Conservation (phyloP, 1,140 invertebrate genomes). For the Cydia splendana region DNA sequence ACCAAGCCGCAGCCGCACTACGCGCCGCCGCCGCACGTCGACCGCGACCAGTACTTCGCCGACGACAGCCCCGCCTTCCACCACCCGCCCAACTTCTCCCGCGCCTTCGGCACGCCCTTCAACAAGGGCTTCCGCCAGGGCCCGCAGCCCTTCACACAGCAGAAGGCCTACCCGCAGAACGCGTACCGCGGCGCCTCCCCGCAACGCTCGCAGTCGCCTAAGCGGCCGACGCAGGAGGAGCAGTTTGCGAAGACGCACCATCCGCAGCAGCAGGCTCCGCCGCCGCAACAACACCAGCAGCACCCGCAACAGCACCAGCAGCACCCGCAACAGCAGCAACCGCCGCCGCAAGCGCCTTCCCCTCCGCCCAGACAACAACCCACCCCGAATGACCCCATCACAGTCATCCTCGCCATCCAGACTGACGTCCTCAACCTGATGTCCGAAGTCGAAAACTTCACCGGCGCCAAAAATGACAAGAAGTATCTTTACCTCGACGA, state of each 20-base stretch:
- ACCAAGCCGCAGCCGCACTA: constrained; percentile 58
- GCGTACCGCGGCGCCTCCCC: constrained; percentile 67
- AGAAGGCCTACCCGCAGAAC: constrained; percentile 67
- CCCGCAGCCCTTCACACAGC: constrained; percentile 68
- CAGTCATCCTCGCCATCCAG: constrained; percentile 89
- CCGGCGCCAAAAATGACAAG: constrained; percentile 88
- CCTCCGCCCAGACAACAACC: constrained; percentile 57
- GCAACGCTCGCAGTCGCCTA: constrained; percentile 72
- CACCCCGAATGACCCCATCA: constrained; percentile 84
- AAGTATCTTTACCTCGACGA: constrained; percentile 94
- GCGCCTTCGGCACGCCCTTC: constrained; percentile 70
- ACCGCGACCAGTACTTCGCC: constrained; percentile 72
- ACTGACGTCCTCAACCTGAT: constrained; percentile 89
- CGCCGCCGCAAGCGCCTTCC: constrained; percentile 52
- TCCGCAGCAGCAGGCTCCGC: constrained; percentile 50
- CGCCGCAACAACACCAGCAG: constrained; percentile 54
- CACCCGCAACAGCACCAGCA: constrained; percentile 57
- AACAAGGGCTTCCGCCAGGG: constrained; percentile 65
- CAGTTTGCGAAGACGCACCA: constrained; percentile 66
- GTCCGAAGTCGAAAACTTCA: constrained; percentile 88
- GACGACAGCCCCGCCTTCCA: constrained; percentile 66
- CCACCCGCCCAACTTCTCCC: constrained; percentile 66
- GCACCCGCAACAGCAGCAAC: constrained; percentile 56
- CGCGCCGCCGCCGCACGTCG: constrained; percentile 65
- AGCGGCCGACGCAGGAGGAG: constrained; percentile 70